Conservation (phyloP, 2,797 vertebrate species). For the Astyanax mexicanus region DNA sequence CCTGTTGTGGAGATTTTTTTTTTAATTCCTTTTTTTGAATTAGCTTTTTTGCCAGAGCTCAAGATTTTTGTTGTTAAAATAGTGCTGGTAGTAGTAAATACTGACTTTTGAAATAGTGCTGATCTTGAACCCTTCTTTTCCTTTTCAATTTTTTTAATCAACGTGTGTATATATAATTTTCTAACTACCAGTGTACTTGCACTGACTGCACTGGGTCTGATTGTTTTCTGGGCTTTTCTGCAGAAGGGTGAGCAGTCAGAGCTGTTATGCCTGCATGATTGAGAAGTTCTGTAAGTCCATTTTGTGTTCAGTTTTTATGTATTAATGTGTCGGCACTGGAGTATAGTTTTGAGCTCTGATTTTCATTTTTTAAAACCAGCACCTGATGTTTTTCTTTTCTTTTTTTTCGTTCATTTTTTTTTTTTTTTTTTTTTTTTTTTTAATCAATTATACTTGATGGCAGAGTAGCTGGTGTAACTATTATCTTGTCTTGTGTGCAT, state of each 20-base stretch:
- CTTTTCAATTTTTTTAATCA: slow-evolving; percentile 30
- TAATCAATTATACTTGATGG: slow-evolving; percentile 51
- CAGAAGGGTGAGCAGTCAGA: not conserved
- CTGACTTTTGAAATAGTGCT: slow-evolving; percentile 47
- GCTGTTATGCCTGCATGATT: slow-evolving; percentile 40
- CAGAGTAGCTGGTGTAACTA: slow-evolving; percentile 55
- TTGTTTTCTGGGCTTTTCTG: slow-evolving; percentile 27
- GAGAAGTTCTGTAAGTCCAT: slow-evolving; percentile 42
- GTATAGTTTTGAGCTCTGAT: slow-evolving; percentile 41
- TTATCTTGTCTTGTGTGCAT: slow-evolving; percentile 59
- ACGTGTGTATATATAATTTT: slow-evolving; percentile 61
- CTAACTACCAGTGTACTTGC: slow-evolving; percentile 50
- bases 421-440: slow-evolving; percentile 39
- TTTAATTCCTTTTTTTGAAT: not conserved
- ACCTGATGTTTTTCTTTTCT: slow-evolving; percentile 45
- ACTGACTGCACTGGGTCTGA: slow-evolving; percentile 34
- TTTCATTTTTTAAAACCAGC: slow-evolving; percentile 43
- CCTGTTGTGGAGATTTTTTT: slow-evolving; percentile 40
- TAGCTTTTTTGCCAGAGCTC: slow-evolving; percentile 30
- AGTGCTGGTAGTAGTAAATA: slow-evolving; percentile 57
- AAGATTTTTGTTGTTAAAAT: slow-evolving; percentile 39
- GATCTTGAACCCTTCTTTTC: slow-evolving; percentile 38
- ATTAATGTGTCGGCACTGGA: slow-evolving; percentile 57
- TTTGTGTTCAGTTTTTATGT: slow-evolving; percentile 49
- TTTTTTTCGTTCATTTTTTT: too few relatives aligned